Evolutionary conservation across 1,140 invertebrate species (phyloP), one percentile per base, ranked within the genome.

Genomic region (Sminthurides bifidus): DNA sequence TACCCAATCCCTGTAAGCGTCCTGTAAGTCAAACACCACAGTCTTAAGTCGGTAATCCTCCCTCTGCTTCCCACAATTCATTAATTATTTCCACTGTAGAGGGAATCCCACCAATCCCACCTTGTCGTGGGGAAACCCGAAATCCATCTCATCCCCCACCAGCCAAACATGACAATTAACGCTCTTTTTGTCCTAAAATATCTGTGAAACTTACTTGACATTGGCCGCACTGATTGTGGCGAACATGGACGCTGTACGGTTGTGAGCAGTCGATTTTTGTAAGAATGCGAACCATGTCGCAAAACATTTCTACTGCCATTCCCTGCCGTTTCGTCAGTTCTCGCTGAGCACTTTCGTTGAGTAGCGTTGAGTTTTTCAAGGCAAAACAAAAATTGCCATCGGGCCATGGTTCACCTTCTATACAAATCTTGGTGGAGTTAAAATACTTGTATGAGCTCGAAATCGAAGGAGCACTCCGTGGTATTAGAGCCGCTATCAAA

Each of bases 1-100:
- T 31, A 38, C 50, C 63, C 63, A 65, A 43, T 65, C 63, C 21
- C 63, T 58, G 55, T 59, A 65, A 26, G 63, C 63, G 33, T 64
- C 56, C 63, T 64, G 35, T 15, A 52, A 52, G 17, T 23, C 31
- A 27, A 57, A 24, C 3, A 57, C n/a, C n/a, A n/a, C n/a, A n/a
- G n/a, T n/a, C n/a, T n/a, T n/a, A n/a, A 6, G 17, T 4, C 17
- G 3, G 15, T 17, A 19, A 23, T 44, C 6, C 17, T 53, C n/a
- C 10, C 24, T n/a, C 53, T 19, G 10, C 23, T n/a, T 30, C n/a
- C 26, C 45, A 26, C 23, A 10, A 6, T 10, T 48, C 45, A 30
- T 48, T 15, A 12, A 12, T 19, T 44, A 8, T 21, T 12, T 44
- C 21, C 41, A 44, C 8, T 35, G n/a, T n/a, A n/a, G n/a, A n/a